These are phyloP conservation scores for Apodemia hepburni DNA, from an alignment of 2,888 invertebrate genomes.

Conservation along the genomic window DNA sequence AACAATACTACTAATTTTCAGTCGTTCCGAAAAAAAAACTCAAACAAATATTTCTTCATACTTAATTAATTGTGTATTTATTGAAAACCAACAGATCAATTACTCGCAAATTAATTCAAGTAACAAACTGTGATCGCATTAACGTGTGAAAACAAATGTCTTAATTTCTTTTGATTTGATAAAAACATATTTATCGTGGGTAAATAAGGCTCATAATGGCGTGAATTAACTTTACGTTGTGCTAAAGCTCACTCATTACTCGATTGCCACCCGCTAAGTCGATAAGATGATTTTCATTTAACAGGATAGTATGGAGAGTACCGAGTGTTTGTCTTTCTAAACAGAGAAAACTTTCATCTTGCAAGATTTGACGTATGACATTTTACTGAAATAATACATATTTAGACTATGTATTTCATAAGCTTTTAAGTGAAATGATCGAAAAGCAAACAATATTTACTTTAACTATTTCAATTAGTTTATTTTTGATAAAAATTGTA, in stretches of 20 bases:
- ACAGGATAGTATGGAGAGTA: conserved; percentile 67
- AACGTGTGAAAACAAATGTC: conserved; percentile 44
- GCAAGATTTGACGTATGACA: no score
- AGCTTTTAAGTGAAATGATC: no score
- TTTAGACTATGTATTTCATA: no score
- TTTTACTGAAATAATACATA: no score
- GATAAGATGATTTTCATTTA: conserved; percentile 56
- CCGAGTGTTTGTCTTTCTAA: conserved; percentile 42
- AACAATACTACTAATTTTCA: no score
- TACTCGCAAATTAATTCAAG: conserved; percentile 52
- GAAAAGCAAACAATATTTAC: no score
- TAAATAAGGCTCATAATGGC: conserved; percentile 40
- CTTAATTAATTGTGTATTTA: conserved; percentile 2
- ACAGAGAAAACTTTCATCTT: no score
- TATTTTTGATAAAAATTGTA: no score
- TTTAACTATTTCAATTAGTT: no score
- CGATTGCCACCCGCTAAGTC: conserved; percentile 67
- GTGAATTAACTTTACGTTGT: conserved; percentile 31
- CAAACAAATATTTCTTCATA: neutral
- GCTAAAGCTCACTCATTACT: conserved; percentile 47
- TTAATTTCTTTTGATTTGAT: conserved; percentile 39
- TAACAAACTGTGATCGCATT: conserved; percentile 44
- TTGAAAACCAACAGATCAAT: conserved; percentile 38
- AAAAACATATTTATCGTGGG: conserved; percentile 29
- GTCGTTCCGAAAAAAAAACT: neutral